Conservation (phyloP, 1,140 invertebrate genomes). For the Bacillus rossius region DNA sequence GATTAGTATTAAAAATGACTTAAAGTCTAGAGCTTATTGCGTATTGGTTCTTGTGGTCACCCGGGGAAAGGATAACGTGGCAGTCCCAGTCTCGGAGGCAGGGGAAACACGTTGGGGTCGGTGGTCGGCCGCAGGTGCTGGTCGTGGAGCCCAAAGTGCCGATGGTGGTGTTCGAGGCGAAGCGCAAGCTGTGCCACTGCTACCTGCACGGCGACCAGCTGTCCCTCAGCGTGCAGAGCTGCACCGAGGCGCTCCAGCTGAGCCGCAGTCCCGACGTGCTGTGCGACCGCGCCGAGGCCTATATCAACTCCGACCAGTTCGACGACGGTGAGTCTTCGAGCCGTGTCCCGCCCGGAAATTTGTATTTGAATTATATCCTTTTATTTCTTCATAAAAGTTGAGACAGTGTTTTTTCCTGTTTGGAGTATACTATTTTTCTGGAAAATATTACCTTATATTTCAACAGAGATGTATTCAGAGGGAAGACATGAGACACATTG, state of each 20-base stretch:
- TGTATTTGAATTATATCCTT: background rate
- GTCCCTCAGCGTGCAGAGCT: slow-evolving; percentile 60
- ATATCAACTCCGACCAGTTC: slow-evolving; percentile 84
- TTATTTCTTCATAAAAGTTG: no score
- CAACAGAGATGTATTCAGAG: no score
- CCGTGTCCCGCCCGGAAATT: background rate
- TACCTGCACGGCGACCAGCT: slow-evolving; percentile 62
- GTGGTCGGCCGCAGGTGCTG: slow-evolving; percentile 42
- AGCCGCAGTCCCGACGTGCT: slow-evolving; percentile 71
- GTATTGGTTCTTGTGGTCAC: no score
- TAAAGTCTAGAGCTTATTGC: no score
- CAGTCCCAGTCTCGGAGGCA: no score
- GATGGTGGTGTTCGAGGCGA: slow-evolving; percentile 68
- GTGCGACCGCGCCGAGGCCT: slow-evolving; percentile 90
- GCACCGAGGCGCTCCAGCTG: slow-evolving; percentile 74
- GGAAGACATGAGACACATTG: no score
- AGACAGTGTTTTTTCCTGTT: background rate
- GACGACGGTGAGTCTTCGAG: slow-evolving; percentile 79
- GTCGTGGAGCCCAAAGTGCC: slow-evolving; percentile 63
- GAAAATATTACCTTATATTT: background rate
- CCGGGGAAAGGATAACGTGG: no score
- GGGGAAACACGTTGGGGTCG: no score
- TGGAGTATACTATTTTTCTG: background rate
- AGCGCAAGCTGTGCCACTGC: slow-evolving; percentile 69
- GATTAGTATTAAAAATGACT: no score